A percentile compares a stretch with the other conserved stretches of the same genome.
Evolutionary conservation across 35 echinoderm and acorn worm species (phyloP).

Genomic region (Heliocidaris erythrogramma): DNA sequence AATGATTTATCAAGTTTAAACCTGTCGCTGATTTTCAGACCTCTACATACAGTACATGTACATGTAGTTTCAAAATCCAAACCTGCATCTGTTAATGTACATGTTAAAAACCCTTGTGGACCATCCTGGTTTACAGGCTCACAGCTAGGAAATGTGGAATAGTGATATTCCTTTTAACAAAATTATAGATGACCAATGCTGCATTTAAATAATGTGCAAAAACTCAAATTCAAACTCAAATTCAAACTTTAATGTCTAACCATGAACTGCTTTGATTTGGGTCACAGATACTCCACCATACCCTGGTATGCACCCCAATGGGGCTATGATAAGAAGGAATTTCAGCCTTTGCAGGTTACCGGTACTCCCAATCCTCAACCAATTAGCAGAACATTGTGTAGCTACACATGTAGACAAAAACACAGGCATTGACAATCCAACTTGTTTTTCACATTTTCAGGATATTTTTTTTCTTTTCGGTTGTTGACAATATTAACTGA

Average conservation of each 20-base stretch:
- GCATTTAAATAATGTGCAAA: neutral
- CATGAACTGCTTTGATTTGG: conserved; percentile 17
- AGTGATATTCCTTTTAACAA: too few species aligned
- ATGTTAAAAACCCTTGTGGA: too few species aligned
- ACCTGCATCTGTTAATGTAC: too few species aligned
- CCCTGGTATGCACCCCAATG: neutral
- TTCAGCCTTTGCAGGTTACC: neutral
- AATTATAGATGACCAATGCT: neutral
- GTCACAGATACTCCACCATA: neutral
- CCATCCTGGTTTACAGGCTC: too few species aligned
- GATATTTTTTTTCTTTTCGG: neutral
- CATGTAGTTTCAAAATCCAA: too few species aligned
- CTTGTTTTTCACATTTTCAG: neutral
- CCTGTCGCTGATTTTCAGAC: too few species aligned
- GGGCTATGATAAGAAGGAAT: neutral
- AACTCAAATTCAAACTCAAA: neutral
- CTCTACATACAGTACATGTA: too few species aligned
- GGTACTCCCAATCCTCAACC: neutral
- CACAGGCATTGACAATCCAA: neutral
- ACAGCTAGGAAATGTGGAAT: too few species aligned
- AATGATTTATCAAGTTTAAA: too few species aligned
- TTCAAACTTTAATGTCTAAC: neutral
- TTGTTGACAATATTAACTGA: conserved; percentile 18
- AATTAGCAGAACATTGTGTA: neutral
- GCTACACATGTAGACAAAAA: neutral